Evolutionary conservation across 1,140 invertebrate species (phyloP), one percentile per base, ranked within the genome.

Genomic region (Eriosoma lanigerum): DNA sequence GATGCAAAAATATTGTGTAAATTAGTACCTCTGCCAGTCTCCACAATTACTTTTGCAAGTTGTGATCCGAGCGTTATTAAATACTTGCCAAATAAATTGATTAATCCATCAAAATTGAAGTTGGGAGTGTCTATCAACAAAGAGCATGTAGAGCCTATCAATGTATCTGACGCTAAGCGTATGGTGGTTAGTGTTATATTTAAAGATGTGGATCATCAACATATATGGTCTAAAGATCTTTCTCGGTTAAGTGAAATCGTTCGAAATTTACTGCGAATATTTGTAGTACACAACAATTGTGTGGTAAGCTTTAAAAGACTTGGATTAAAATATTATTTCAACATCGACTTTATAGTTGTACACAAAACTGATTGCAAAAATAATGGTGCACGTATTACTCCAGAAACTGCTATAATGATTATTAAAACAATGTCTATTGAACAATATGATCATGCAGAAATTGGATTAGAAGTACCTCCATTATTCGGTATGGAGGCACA

Each of bases 351-450:
- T 32, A 62, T 72, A 76, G 44, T 60, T 17, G 15, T 76, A 29
- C 68, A 75, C 52, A 50, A 64, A 13, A 81, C 70, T 62, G 58
- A 62, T 54, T 76, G 81, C 32, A 58, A 60, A 4, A 75, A 81
- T n/a, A 62, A 56, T 60, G 75, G 19, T 48, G 75, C 75, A 19
- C 38, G n/a, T 24, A 58, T 48, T n/a, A 62, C 44, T 26, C 0
- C 38, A 21, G 38, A 78, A 24, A 78, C 75, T 48, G 5, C 54
- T 9, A 60, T 78, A 26, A 46, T 48, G 9, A 12, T 78, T 60
- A 48, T 78, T 9, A 46, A 78, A 78, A 48, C 75, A 9, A 78
- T 78, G 75, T 60, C 54, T 19, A 10, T 32, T 21, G 26, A 46
- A 62, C 32, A 78, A 46, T 78, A 48, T 78, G 19, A 62, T 60